Evolutionary conservation across 1,140 invertebrate species (phyloP), one percentile per base, ranked within the genome.

Genomic region (Diabrotica undecimpunctata): DNA sequence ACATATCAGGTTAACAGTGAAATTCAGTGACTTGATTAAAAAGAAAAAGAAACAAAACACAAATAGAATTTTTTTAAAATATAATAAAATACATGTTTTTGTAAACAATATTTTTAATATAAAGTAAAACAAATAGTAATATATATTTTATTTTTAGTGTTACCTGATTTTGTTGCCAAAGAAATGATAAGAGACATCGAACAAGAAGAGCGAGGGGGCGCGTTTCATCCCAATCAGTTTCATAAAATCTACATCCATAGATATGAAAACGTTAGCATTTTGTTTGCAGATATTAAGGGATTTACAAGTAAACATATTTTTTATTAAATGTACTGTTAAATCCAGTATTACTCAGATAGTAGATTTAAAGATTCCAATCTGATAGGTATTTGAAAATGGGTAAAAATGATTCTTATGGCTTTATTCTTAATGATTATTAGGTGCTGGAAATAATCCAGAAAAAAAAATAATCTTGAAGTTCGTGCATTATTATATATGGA

Each of bases 251-350:
- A 98, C 80, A 95, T 99, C 60, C 95, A 98, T 78, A 87, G 94
- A 55, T 96, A 98, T 78, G 93, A 98, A 74, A 91, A 97, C 76
- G 97, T 99, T 59, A 98, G 93, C 78, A 99, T 99, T 74, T 83
- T 99, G 0, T 99, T 98, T 79, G 97, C 97, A 10, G 97, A 99
- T 76, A 99, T 99, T 73, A 98, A 97, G 82, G 95, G 95, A 61
- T 98, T 98, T 74, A 98, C 96, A 64, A 92, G 93, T 94, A 80
- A 68, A 10, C 36, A n/a, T 62, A 11, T 64, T 61, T 61, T 59
- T 59, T 53, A 59, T 60, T 12, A 58, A 25, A 25, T 25, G 25
- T 25, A 25, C 1, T 25, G 10, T 35, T 12, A 5, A 14, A 9
- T 35, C 36, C 51, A 9, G n/a, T 13, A 4, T 51, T 12, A 41